These are phyloP conservation scores for Brachyalestes nurse DNA, from an alignment of 2,797 vertebrate species.

Conservation along the genomic window DNA sequence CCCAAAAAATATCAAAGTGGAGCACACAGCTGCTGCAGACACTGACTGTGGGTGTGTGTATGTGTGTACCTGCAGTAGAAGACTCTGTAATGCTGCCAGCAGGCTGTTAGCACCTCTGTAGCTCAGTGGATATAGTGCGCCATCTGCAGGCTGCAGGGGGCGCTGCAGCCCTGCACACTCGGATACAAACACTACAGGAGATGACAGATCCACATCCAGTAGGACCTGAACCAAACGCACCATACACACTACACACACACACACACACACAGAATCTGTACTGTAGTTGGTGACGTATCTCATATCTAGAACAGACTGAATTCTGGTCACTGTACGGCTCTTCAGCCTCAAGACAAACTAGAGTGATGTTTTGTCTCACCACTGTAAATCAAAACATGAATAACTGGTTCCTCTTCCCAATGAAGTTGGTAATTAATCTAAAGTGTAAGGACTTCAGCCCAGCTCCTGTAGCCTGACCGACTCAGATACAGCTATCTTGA, in stretches of 20 bases:
- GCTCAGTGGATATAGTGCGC: slow-evolving; percentile 81
- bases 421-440: too few relatives aligned
- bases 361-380: too few relatives aligned
- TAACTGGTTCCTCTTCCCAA: too few relatives aligned
- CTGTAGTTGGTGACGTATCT: too few relatives aligned
- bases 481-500: too few relatives aligned
- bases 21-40: background rate
- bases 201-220: slow-evolving; percentile 82
- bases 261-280: background rate
- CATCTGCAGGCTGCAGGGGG: slow-evolving; percentile 70
- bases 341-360: too few relatives aligned
- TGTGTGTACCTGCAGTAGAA: slow-evolving; percentile 43
- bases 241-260: too few relatives aligned
- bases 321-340: too few relatives aligned
- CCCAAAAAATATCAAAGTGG: background rate
- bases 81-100: slow-evolving; percentile 67
- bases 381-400: too few relatives aligned
- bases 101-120: slow-evolving; percentile 78
- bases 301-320: too few relatives aligned
- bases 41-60: slow-evolving; percentile 25
- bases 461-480: too few relatives aligned
- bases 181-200: slow-evolving; percentile 77
- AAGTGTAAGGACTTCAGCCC: too few relatives aligned
- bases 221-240: slow-evolving; percentile 82
- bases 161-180: slow-evolving; percentile 58